These are phyloP conservation scores for Campaea margaritaria DNA, from an alignment of 2,888 invertebrate species.

Conservation along the genomic window DNA sequence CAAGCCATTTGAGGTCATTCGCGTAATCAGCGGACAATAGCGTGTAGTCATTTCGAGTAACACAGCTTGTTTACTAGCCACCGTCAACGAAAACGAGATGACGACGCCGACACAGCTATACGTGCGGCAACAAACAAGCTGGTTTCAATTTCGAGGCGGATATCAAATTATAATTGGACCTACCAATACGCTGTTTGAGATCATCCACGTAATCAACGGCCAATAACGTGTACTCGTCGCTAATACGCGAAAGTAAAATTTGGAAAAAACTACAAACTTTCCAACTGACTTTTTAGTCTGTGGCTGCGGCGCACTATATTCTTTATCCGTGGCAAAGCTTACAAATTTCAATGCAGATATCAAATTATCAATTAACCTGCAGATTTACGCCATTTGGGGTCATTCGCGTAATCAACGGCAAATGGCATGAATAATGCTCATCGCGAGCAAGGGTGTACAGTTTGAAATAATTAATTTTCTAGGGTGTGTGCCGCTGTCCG, in stretches of 20 bases:
- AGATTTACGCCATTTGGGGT: constrained; percentile 10
- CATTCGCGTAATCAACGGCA: constrained; percentile 56
- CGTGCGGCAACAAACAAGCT: too few species aligned
- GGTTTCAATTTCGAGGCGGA: too few species aligned
- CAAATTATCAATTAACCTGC: background rate
- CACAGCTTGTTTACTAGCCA: too few species aligned
- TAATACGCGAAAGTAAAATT: background rate
- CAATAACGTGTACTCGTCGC: background rate
- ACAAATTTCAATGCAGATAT: too few species aligned
- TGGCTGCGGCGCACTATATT: too few species aligned
- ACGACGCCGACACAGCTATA: too few species aligned
- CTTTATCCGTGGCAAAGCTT: too few species aligned
- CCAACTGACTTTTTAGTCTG: too few species aligned
- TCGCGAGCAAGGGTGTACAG: constrained; percentile 61
- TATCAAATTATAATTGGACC: too few species aligned
- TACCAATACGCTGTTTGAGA: too few species aligned
- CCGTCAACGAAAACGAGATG: too few species aligned
- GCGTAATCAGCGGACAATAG: background rate
- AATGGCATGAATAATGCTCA: constrained; percentile 61
- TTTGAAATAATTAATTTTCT: constrained; percentile 79
- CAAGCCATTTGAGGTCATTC: background rate
- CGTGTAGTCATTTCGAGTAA: background rate
- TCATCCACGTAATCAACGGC: background rate
- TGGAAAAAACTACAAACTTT: background rate
- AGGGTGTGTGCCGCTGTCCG: constrained; percentile 72